Base-by-base conservation (phyloP, 1,140 invertebrate species). In the Drosophila sulfurigaster region DNA sequence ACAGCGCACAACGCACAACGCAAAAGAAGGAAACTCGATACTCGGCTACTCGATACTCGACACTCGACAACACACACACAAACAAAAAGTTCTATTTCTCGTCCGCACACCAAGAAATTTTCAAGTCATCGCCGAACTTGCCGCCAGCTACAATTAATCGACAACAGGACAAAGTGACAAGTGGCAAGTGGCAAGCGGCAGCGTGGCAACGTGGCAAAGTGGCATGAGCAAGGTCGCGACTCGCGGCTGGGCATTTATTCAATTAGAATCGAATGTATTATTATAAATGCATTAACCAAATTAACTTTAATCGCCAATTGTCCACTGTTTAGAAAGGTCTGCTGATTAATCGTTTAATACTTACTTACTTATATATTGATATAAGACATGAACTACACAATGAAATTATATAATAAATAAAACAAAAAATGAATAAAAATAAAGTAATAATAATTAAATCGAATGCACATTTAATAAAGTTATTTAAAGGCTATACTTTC, bases 241-340 rank as follows among this genome's bases (percentile, higher is more conserved):
- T 52, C 6, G n/a, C 30, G n/a, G 6, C n/a, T 30, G 13, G 28
- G 10, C n/a, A 54, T 32, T 54, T 15, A 54, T 54, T 54, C 51
- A 54, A 54, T 54, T 54, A 54, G n/a, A n/a, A 54, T 7, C 49
- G n/a, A 32, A 30, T 13, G n/a, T 32, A 30, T 52, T 30, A 32
- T 52, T 52, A 32, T 30, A 32, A 52, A 52, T 54, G 51, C 51
- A 62, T 62, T 62, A 16, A 51, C 30, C 59, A 51, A 48, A 62
- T 62, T 51, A 62, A 62, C 5, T 13, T 11, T 43, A 43, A 43
- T n/a, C n/a, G 35, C 35, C 7, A 38, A 11, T 38, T 38, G 35
- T 10, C 35, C 8, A 7, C 7, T 20, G 20, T 38, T 38, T 38
- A 38, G 8, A 8, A 7, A 38, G 35, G 6, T 7, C 35, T 38